phyloP scores from a whole-genome alignment of 2,888 invertebrate genomes.

The Tachina lurida region DNA sequence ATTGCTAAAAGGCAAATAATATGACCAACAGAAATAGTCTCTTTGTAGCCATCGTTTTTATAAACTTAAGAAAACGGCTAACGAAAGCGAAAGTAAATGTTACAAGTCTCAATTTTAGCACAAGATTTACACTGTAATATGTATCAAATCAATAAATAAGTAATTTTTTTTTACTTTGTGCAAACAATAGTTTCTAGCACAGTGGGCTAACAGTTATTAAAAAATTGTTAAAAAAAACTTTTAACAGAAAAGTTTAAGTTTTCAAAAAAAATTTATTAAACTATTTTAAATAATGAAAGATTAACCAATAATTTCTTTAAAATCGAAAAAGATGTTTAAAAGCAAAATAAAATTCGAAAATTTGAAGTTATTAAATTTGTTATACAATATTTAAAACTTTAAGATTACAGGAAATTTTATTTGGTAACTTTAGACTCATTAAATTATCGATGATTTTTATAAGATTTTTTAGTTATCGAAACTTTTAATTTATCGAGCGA shows the following conservation, averaged over 20 bases:
- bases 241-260: background rate
- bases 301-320: no score
- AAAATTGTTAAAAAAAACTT: background rate
- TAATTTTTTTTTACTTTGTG: no score
- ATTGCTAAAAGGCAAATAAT: background rate
- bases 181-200: background rate
- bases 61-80: background rate
- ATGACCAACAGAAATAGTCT: background rate
- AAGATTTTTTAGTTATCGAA: background rate
- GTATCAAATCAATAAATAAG: background rate
- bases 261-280: no score
- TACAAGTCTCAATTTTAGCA: background rate
- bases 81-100: conserved; percentile 16
- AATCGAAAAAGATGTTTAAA: no score
- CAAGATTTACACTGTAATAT: background rate
- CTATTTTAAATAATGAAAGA: no score
- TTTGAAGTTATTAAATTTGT: no score
- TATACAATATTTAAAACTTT: background rate
- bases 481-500: background rate
- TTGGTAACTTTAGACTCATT: background rate
- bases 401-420: no score
- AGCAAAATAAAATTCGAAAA: no score
- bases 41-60: background rate
- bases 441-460: background rate
- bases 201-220: background rate